Conservation (phyloP, 2,888 invertebrate genomes). For the Sesia apiformis region DNA sequence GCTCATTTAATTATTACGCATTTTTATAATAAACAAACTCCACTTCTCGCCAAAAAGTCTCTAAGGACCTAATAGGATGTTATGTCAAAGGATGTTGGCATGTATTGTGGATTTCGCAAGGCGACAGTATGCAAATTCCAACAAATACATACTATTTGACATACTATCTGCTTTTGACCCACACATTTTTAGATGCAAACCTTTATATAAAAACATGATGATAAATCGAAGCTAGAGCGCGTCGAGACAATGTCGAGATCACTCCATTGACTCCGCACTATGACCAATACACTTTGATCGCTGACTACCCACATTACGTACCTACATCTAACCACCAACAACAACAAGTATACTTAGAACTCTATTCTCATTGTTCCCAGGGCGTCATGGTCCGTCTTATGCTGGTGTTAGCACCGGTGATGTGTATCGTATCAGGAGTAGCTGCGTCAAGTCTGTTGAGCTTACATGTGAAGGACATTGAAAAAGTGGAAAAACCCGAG, state of each 20-base stretch:
- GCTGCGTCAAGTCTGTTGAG: conserved; percentile 90
- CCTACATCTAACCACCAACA: neutral
- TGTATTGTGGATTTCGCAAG: too few relatives aligned
- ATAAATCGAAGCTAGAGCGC: conserved; percentile 48
- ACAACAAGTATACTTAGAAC: conserved; percentile 11
- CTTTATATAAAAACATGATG: conserved; percentile 33
- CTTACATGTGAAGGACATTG: conserved; percentile 89
- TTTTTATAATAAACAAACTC: too few relatives aligned
- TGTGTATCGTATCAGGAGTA: conserved; percentile 98
- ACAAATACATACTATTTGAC: too few relatives aligned
- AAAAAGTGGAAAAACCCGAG: conserved; percentile 79
- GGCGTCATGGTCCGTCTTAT: conserved; percentile 99
- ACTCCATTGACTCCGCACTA: conserved; percentile 53
- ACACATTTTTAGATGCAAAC: too few relatives aligned
- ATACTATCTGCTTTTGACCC: too few relatives aligned
- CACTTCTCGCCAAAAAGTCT: too few relatives aligned
- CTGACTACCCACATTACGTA: conserved; percentile 40
- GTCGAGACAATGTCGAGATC: conserved; percentile 38
- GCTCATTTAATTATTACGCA: too few relatives aligned
- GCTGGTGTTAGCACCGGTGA: conserved; percentile 97
- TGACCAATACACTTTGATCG: conserved; percentile 79
- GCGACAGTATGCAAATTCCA: too few relatives aligned
- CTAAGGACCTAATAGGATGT: too few relatives aligned
- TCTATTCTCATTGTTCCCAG: conserved; percentile 53
- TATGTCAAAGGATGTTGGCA: too few relatives aligned